Percentiles rank a stretch among this genome's conserved stretches.
Conservation (phyloP, 2,113 vertebrate species). For the Parus major region DNA sequence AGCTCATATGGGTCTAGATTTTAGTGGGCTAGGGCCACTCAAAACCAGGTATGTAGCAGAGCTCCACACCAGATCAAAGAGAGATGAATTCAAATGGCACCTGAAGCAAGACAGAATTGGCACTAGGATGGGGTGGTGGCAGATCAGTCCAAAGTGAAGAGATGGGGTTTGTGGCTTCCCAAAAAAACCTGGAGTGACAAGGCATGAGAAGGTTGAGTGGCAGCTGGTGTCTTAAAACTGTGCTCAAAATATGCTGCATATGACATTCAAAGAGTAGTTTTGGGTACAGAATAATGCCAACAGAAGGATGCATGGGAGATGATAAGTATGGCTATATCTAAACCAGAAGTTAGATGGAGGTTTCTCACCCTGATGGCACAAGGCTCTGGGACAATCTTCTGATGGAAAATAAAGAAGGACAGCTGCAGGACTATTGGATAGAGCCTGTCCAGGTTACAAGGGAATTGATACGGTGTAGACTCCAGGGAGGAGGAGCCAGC, state of each 20-base stretch:
- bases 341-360: not conserved
- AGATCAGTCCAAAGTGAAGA: not conserved
- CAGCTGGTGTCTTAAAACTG: not conserved
- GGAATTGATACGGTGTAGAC: not conserved
- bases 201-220: not conserved
- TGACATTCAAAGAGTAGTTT: not conserved
- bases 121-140: not conserved
- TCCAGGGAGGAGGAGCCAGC: not conserved
- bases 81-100: not conserved
- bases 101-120: not conserved
- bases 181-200: not conserved
- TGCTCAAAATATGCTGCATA: fast-evolving
- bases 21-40: not conserved
- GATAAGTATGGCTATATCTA: not conserved
- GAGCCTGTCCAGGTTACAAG: not conserved
- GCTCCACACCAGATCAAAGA: not conserved
- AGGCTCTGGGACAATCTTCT: not conserved
- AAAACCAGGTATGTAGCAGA: not conserved
- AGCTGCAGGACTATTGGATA: not conserved
- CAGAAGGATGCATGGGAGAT: not conserved
- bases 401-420: not conserved
- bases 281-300: not conserved
- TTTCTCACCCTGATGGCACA: not conserved
- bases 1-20: not conserved
- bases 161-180: not conserved